Percentiles rank a stretch among this genome's conserved stretches.
phyloP scores from a whole-genome alignment of 2,797 vertebrate species.

The Danio albolineatus region DNA sequence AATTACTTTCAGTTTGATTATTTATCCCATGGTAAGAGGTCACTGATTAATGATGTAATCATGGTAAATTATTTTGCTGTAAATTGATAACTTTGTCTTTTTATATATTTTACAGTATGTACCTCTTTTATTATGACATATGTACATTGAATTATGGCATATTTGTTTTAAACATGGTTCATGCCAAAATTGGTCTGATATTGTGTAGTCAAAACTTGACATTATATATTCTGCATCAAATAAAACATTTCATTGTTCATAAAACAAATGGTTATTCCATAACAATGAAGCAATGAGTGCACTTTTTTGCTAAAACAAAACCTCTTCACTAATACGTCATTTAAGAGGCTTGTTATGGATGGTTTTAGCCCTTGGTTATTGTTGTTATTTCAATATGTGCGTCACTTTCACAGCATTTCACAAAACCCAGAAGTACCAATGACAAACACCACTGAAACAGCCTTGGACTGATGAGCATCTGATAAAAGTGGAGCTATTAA shows the following conservation, averaged over 20 bases:
- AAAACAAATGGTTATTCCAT: neutral
- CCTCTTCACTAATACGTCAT: constrained; percentile 3
- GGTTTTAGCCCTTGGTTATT: constrained; percentile 2
- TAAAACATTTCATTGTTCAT: neutral
- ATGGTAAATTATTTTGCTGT: no score
- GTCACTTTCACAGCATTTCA: constrained; percentile 20
- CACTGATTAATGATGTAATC: no score
- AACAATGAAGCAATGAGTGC: neutral
- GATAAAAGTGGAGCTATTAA: constrained; percentile 1
- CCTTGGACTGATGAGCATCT: constrained; percentile 11
- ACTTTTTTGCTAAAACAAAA: neutral
- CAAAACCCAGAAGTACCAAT: constrained; percentile 2
- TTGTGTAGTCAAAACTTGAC: no score
- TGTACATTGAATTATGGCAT: no score
- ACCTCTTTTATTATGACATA: no score
- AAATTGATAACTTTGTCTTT: no score
- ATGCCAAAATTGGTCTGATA: no score
- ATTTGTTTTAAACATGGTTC: no score
- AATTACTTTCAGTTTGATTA: no score
- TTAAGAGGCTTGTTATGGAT: neutral
- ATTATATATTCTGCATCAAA: neutral
- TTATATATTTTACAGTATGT: no score
- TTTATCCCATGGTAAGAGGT: no score
- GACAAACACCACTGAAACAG: constrained; percentile 4
- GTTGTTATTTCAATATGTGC: neutral